Evolutionary conservation across 2,888 invertebrate genomes (phyloP).

Genomic region (Agonum fuliginosum): DNA sequence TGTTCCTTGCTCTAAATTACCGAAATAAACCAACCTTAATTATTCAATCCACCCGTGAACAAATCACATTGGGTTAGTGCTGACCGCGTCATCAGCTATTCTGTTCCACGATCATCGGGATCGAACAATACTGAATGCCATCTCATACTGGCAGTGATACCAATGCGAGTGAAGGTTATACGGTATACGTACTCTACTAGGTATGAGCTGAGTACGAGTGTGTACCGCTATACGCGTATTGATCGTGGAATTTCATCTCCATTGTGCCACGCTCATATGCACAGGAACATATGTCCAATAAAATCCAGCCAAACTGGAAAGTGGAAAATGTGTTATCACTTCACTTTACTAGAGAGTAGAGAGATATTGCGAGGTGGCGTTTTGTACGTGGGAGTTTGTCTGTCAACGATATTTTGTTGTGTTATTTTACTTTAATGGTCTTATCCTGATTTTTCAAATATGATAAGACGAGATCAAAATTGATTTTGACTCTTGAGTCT

Average conservation of each 20-base stretch:
- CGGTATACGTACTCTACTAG: too few species aligned
- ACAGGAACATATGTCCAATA: constrained; percentile 53
- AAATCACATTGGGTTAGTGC: constrained; percentile 1
- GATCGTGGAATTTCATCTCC: constrained; percentile 52
- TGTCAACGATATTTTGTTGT: too few species aligned
- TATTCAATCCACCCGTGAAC: constrained; percentile 9
- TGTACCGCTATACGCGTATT: constrained; percentile 19
- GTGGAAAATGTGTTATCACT: constrained; percentile 47
- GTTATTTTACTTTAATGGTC: too few species aligned
- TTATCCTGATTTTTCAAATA: too few species aligned
- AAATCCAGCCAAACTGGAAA: constrained; percentile 44
- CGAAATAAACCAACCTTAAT: constrained; percentile 8
- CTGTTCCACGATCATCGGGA: constrained; percentile 17
- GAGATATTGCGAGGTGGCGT: not conserved
- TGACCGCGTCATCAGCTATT: constrained; percentile 19
- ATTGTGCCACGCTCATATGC: constrained; percentile 26
- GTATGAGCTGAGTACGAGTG: too few species aligned
- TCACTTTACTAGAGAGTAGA: not conserved
- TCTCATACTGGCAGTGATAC: constrained; percentile 25
- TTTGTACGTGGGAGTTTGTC: not conserved
- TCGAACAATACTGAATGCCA: constrained; percentile 47
- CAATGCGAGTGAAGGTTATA: too few species aligned
- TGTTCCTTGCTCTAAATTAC: too few species aligned
- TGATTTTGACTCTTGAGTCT: too few species aligned
- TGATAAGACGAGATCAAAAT: too few species aligned